A percentile compares a stretch with the other conserved stretches of the same genome.
These are phyloP conservation scores for Pogoniulus pusillus DNA, from an alignment of 2,797 vertebrate species.

Conservation along the genomic window DNA sequence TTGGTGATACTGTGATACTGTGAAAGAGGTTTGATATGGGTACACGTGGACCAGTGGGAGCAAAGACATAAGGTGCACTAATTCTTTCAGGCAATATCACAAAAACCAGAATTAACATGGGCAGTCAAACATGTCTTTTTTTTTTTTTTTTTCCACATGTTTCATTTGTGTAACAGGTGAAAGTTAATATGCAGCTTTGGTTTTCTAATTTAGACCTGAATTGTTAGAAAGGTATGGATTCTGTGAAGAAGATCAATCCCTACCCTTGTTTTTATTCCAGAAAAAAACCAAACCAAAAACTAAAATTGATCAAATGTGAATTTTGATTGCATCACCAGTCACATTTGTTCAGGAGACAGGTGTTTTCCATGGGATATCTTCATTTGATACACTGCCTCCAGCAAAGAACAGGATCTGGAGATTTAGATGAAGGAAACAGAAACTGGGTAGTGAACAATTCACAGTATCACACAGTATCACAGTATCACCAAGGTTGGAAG, in stretches of 20 bases:
- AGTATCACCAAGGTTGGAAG: too few relatives aligned
- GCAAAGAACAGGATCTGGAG: not conserved
- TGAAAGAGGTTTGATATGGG: not conserved
- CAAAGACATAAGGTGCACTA: not conserved
- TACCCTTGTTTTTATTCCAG: not conserved
- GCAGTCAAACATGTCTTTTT: not conserved
- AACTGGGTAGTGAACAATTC: not conserved
- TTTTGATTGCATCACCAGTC: not conserved
- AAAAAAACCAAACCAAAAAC: not conserved
- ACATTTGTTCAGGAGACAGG: fast-evolving
- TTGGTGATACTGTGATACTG: too few relatives aligned
- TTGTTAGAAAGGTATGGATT: not conserved
- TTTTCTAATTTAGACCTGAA: not conserved
- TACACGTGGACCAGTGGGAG: not conserved
- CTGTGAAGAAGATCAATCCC: not conserved
- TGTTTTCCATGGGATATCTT: not conserved
- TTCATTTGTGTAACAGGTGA: not conserved
- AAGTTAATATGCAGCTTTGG: not conserved
- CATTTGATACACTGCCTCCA: not conserved
- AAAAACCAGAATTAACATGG: not conserved
- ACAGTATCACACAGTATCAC: too few relatives aligned
- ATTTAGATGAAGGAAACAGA: not conserved
- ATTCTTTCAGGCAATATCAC: not conserved
- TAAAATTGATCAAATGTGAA: not conserved
- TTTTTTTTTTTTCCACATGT: not conserved